Percentiles rank a stretch among this genome's conserved stretches.
Conservation (phyloP, 1,140 invertebrate species). For the Atopsyche davidsoni region DNA sequence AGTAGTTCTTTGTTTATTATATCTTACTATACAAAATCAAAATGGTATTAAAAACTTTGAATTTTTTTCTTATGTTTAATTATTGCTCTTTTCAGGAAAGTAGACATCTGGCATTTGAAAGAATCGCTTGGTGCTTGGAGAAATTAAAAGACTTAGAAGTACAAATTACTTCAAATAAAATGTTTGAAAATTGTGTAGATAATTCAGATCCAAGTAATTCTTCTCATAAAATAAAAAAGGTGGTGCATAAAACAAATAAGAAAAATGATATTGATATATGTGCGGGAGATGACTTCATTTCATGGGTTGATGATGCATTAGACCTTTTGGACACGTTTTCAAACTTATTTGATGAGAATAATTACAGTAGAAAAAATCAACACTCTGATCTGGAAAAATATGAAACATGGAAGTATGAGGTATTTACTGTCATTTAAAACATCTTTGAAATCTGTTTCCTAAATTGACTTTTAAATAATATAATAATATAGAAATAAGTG, state of each 20-base stretch:
- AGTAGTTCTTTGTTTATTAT: neutral
- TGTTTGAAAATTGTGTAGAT: too few relatives aligned
- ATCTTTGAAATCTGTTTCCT: neutral
- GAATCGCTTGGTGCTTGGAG: slow-evolving; percentile 24
- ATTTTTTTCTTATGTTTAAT: slow-evolving; percentile 1
- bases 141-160: slow-evolving; percentile 11
- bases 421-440: neutral
- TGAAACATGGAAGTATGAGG: slow-evolving; percentile 19
- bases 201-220: too few relatives aligned
- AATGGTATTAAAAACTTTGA: too few relatives aligned
- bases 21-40: too few relatives aligned
- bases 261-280: slow-evolving; percentile 6
- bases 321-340: slow-evolving; percentile 20
- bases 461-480: neutral
- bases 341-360: slow-evolving; percentile 21
- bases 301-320: slow-evolving; percentile 25
- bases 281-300: slow-evolving; percentile 21
- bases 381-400: slow-evolving; percentile 4
- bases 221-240: too few relatives aligned
- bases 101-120: slow-evolving; percentile 16
- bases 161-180: neutral
- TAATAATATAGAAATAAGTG: neutral
- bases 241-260: too few relatives aligned
- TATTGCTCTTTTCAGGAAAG: slow-evolving; percentile 21
- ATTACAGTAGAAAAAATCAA: slow-evolving; percentile 1